These are phyloP conservation scores for Sinocyclocheilus rhinocerous DNA, from an alignment of 2,113 vertebrate genomes.

Conservation along the genomic window DNA sequence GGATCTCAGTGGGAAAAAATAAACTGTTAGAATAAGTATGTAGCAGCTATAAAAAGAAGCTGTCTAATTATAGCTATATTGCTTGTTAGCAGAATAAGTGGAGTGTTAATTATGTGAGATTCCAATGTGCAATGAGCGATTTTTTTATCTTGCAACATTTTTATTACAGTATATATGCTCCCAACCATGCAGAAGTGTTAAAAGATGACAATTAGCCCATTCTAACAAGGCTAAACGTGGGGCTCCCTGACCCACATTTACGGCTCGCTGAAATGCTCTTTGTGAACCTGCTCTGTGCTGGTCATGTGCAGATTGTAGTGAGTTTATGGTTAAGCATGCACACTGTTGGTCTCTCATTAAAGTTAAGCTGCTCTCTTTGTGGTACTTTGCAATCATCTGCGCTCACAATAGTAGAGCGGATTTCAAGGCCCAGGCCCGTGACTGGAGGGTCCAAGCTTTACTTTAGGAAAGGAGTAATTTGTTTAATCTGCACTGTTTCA, in stretches of 20 bases:
- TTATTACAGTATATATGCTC: not conserved
- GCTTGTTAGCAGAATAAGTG: not conserved
- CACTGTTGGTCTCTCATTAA: constrained; percentile 50
- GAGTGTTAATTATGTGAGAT: constrained; percentile 27
- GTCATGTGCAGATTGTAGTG: constrained; percentile 46
- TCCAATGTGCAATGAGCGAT: not conserved
- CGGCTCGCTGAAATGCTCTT: constrained; percentile 13
- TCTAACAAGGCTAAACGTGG: constrained; percentile 22
- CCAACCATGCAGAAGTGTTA: not conserved
- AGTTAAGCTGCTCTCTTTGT: constrained; percentile 46
- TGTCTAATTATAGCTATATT: not conserved
- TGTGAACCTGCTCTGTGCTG: constrained; percentile 7
- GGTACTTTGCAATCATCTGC: constrained; percentile 33
- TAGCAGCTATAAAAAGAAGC: not conserved
- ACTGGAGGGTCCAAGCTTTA: constrained; percentile 59
- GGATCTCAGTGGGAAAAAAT: not conserved
- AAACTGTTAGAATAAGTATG: not conserved
- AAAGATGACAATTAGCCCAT: not conserved
- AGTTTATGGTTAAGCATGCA: constrained; percentile 34
- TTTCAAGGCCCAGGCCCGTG: constrained; percentile 60
- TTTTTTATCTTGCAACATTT: constrained; percentile 26
- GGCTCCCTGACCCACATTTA: constrained; percentile 25
- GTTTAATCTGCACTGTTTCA: constrained; percentile 74
- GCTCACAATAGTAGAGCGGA: constrained; percentile 55
- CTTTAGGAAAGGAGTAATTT: constrained; percentile 67